A percentile compares a stretch with the other conserved stretches of the same genome.
These are phyloP conservation scores for Drosophila neoperkinsi DNA, from an alignment of 2,888 invertebrate species.

Conservation along the genomic window DNA sequence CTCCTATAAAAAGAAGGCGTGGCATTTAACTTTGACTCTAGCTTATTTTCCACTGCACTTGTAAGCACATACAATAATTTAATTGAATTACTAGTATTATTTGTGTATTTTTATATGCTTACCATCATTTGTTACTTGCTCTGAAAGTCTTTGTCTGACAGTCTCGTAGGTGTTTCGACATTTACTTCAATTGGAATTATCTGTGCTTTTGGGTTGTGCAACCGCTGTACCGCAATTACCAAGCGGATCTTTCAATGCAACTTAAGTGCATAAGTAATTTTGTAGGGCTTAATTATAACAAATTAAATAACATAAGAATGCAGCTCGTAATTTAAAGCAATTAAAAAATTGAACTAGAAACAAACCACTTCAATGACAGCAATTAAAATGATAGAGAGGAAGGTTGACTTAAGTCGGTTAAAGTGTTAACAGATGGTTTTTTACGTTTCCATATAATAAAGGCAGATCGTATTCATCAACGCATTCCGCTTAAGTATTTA, in stretches of 20 bases:
- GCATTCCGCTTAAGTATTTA: neutral
- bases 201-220: constrained; percentile 54
- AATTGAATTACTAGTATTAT: constrained; percentile 18
- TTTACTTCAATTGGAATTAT: constrained; percentile 22
- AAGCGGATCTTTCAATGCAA: constrained; percentile 68
- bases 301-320: constrained; percentile 59
- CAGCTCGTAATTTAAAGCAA: constrained; percentile 27
- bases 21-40: constrained; percentile 30
- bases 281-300: constrained; percentile 66
- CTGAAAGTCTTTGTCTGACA: constrained; percentile 6
- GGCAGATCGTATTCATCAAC: neutral
- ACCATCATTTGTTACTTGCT: constrained; percentile 57
- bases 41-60: constrained; percentile 31
- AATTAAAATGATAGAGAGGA: neutral
- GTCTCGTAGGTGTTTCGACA: constrained; percentile 51
- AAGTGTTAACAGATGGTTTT: neutral
- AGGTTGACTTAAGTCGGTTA: neutral
- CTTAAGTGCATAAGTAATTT: constrained; percentile 52
- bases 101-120: constrained; percentile 12
- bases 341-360: constrained; percentile 24
- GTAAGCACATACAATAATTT: constrained; percentile 10
- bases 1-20: constrained; percentile 34
- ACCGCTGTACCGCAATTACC: constrained; percentile 52
- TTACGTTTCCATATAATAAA: neutral
- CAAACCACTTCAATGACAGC: neutral